Evolutionary conservation across 2,113 vertebrate species (phyloP), one percentile per base, ranked within the genome.

Genomic region (Melanotaenia duboulayi): DNA sequence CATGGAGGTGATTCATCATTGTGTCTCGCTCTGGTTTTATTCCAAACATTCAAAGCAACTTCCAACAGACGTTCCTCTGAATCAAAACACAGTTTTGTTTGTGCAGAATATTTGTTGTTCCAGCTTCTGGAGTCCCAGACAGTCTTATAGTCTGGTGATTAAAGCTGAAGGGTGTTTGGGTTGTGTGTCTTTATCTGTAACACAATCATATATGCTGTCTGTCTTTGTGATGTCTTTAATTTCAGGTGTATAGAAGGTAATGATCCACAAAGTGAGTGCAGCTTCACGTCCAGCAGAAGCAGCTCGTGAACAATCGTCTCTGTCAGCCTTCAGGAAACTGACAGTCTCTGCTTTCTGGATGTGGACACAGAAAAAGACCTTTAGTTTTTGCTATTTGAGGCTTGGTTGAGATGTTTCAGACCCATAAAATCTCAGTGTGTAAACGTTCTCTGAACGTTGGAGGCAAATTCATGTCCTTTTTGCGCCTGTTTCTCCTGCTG

Each of bases 1-100:
- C 96, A 90, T 98, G 97, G 17, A 97, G 95, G 65, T 97, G 96
- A 91, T 96, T 97, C 97, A 99, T 99, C 84, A 22, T 81, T 32
- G 37, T 1, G 44, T 35, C 40, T 20, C 4, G 7, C 32, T 58
- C 17, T 6, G 16, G 7, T 55, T 51, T 44, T 1, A 17, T 25
- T 63, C 56, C 51, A 0, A 0, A 24, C 8, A 22, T 48, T 64
- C 56, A 48, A 4, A 73, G 42, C 16, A 12, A 42, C 32, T 35
- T 7, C 8, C 32, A 35, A 7, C 1, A 35, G 32, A 5, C 4
- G 22, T 42, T 58, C 35, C 51, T 25, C 10, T 0, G 19, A n/a
- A 40, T 7, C 19, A 39, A 28, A 12, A 10, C 3, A 44, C 24
- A 11, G 9, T 0, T 32, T 8, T 4, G 11, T 35, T 35, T 35